Conservation (phyloP, 2,797 vertebrate species). For the Myotis myotis region DNA sequence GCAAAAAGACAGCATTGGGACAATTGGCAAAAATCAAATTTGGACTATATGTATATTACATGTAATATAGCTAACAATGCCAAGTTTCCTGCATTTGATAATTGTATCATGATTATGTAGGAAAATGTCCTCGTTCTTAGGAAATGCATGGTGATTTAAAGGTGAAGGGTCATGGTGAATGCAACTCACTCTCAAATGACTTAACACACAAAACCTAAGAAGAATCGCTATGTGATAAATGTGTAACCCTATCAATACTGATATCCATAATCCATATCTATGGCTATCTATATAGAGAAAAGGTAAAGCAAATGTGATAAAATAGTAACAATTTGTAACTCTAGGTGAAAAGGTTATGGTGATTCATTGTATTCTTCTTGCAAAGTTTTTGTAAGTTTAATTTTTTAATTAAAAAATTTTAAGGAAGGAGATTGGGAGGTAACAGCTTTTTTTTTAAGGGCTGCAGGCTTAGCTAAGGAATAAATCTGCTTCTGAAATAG, state of each 20-base stretch:
- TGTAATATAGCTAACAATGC: neutral
- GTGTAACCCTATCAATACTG: neutral
- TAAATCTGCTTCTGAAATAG: neutral
- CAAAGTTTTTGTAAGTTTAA: neutral
- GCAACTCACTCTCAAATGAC: neutral
- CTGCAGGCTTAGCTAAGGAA: neutral
- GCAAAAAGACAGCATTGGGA: neutral
- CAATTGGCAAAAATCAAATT: neutral
- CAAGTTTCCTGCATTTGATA: neutral
- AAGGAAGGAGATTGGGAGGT: neutral
- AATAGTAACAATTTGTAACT: neutral
- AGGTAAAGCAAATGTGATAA: neutral
- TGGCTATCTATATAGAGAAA: neutral
- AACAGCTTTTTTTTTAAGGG: neutral
- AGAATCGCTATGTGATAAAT: neutral
- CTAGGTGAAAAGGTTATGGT: neutral
- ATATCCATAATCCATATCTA: no score
- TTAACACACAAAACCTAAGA: neutral
- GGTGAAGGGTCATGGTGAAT: neutral
- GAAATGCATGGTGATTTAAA: neutral
- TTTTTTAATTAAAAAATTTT: neutral
- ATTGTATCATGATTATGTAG: neutral
- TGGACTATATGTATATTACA: neutral
- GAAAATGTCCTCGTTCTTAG: neutral
- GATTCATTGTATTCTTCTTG: neutral